These are phyloP conservation scores for Cavia aperea DNA, from an alignment of 2,113 vertebrate species.

Conservation along the genomic window DNA sequence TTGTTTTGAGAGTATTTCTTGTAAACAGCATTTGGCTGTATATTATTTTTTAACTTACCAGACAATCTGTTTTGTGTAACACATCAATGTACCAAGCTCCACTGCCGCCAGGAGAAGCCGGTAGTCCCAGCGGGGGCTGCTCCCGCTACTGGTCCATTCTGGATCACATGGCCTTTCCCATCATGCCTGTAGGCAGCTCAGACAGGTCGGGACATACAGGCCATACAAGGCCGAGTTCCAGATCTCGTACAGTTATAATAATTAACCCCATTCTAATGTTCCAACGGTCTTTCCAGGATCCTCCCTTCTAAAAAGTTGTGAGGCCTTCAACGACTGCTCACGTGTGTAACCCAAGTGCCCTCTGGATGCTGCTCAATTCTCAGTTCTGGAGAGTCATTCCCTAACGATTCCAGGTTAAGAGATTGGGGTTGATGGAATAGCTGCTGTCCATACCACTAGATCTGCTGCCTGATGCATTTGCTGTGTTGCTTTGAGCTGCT, in stretches of 20 bases:
- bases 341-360: neutral
- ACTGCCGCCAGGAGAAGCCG: neutral
- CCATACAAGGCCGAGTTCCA: neutral
- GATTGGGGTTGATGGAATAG: neutral
- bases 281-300: neutral
- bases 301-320: neutral
- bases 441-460: neutral
- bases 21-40: slow-evolving; percentile 62
- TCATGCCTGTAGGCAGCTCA: neutral
- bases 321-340: neutral
- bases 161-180: neutral
- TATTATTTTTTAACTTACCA: slow-evolving; percentile 56
- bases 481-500: neutral
- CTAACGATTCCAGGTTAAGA: neutral
- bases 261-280: neutral
- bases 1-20: slow-evolving; percentile 64
- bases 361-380: neutral
- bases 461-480: neutral
- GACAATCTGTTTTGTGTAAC: slow-evolving; percentile 51
- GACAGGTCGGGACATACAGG: neutral
- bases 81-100: neutral
- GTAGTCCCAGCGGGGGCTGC: neutral
- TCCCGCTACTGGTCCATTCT: neutral
- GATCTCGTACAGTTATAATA: neutral
- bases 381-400: slow-evolving; percentile 29